These are phyloP conservation scores for Mycetomoellerius zeteki DNA, from an alignment of 1,140 invertebrate genomes.

Conservation along the genomic window DNA sequence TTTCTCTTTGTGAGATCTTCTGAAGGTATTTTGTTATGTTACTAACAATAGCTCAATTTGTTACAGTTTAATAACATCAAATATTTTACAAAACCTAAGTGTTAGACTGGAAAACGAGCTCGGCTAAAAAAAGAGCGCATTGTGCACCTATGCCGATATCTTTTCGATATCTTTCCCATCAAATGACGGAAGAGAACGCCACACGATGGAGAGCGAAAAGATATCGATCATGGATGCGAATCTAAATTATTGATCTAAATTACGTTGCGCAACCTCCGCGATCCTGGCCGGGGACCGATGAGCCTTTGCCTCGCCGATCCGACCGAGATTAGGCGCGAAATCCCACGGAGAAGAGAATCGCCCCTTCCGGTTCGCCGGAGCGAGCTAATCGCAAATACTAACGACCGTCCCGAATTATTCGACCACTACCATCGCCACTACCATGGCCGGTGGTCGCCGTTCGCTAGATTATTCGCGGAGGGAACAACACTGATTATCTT, in stretches of 20 bases:
- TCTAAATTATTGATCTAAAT: conserved; percentile 76
- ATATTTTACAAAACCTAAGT: too few species aligned
- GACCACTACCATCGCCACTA: conserved; percentile 10
- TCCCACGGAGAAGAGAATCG: conserved; percentile 50
- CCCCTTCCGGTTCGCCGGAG: conserved; percentile 36
- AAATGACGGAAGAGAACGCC: conserved; percentile 46
- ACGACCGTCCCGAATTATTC: conserved; percentile 40
- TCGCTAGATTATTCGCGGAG: conserved; percentile 9
- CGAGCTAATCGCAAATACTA: conserved; percentile 54
- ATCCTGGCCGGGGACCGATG: conserved; percentile 4
- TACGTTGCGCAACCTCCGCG: conserved; percentile 56
- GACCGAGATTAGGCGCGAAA: conserved; percentile 64
- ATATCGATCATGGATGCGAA: conserved; percentile 59
- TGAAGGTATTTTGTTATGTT: too few species aligned
- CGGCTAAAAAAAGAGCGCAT: background rate
- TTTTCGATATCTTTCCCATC: conserved; percentile 57
- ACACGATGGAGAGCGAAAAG: conserved; percentile 38
- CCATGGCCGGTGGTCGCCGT: background rate
- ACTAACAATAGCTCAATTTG: too few species aligned
- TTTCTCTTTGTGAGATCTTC: too few species aligned
- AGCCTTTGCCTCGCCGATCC: conserved; percentile 41
- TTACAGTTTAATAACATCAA: too few species aligned
- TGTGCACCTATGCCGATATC: conserved; percentile 19
- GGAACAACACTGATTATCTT: conserved; percentile 21
- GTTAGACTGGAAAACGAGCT: too few species aligned